Base-by-base conservation (phyloP, 2,113 vertebrate genomes). In the Genyomyrus donnyi region DNA sequence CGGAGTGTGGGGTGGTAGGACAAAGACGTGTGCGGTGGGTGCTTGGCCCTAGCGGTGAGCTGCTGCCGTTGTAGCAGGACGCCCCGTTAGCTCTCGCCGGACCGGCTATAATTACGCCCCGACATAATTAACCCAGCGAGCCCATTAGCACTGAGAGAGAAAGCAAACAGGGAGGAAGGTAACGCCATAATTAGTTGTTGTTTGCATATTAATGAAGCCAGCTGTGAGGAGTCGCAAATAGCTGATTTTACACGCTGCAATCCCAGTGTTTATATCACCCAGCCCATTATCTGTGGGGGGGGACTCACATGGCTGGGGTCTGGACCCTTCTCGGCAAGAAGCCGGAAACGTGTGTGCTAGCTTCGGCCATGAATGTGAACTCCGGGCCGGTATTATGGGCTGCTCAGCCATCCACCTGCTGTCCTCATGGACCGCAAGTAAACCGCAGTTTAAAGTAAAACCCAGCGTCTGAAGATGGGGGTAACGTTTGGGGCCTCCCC, bases 61-160 rank as follows among this genome's bases (percentile, higher is more conserved):
- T 93, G 94, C 93, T 91, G 93, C 92, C 94, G 93, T 95, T 96
- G 95, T 95, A 95, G 96, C 93, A 70, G 96, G 96, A 95, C 93
- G 91, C 92, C 92, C 95, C 95, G 95, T 96, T 95, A 96, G 94
- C 95, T 96, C 96, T 97, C 96, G 96, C 96, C 93, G 94, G 96
- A 95, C 95, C 9, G 96, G 95, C 95, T 96, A 96, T 96, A 97
- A 97, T 97, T 97, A 97, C 96, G 96, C 96, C 96, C 95, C 96
- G 96, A 96, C 96, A 96, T 97, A 97, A 97, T 97, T 97, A 97
- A 97, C 96, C 96, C 96, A 96, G 96, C 95, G 95, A 96, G 96
- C 95, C 95, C 96, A 96, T 96, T 97, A 97, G 96, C 96, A 56
- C 95, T 93, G 96, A 85, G 21, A 87, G 27, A 17, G 15, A 49